Percentiles rank a stretch among this genome's conserved stretches.
phyloP scores from a whole-genome alignment of 2,113 vertebrate species.

The Sarotherodon lohbergeri region DNA sequence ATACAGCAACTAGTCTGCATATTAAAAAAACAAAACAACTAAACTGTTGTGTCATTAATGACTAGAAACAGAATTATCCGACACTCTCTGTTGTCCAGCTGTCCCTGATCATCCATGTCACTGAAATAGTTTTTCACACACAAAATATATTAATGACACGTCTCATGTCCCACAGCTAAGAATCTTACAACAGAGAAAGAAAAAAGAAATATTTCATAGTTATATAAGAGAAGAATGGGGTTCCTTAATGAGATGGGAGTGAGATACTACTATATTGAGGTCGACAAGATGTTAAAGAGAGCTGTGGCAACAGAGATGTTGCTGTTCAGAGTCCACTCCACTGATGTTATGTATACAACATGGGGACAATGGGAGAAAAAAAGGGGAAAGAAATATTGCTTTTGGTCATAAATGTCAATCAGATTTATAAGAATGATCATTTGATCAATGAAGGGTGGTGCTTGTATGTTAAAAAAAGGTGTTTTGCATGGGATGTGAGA shows the following conservation, averaged over 20 bases:
- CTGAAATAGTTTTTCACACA: background rate
- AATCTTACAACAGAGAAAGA: background rate
- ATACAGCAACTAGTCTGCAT: background rate
- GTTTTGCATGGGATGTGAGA: background rate
- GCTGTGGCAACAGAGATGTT: background rate
- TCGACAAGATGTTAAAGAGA: conserved; percentile 3
- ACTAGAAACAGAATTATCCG: background rate
- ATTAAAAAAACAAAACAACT: background rate
- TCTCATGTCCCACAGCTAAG: background rate
- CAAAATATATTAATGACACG: background rate
- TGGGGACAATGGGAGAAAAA: background rate
- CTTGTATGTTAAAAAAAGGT: background rate
- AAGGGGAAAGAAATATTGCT: background rate
- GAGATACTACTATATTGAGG: conserved; percentile 1
- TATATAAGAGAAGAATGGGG: conserved; percentile 6
- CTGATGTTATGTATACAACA: background rate
- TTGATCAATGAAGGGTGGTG: background rate
- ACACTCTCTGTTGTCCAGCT: background rate
- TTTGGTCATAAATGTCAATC: background rate
- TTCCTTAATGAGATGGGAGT: conserved; percentile 14
- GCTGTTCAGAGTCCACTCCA: background rate
- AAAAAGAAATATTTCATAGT: background rate
- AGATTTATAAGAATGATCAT: background rate
- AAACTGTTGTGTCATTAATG: background rate
- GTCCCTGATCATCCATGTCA: background rate